Base-by-base conservation (phyloP, 1,140 invertebrate species). In the Hylaeus volcanicus region DNA sequence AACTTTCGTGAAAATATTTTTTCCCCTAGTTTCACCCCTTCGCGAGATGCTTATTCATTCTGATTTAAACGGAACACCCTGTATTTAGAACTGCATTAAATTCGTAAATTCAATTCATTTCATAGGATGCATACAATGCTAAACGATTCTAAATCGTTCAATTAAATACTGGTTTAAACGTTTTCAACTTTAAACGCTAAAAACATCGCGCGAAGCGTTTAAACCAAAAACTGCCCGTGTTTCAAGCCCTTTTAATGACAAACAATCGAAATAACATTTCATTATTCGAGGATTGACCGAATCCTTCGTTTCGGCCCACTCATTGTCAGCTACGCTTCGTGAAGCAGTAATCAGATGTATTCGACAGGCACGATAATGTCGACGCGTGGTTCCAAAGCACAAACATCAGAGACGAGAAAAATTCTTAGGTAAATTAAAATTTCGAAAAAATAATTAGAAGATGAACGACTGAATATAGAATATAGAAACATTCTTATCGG, bases 201-300 rank as follows among this genome's bases (percentile, higher is more conserved):
- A 12, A 68, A 15, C 12, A n/a, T 3, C 5, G 12, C 6, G 11
- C 6, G 14, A 51, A 48, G 5, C 14, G 39, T 55, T 45, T 53
- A 45, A 45, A 45, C 15, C 14, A 41, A 77, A 77, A 70, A 69
- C 48, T 63, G 58, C 26, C 75, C 75, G 15, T 41, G n/a, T 78
- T 71, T 63, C 58, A 1, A 61, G 5, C 9, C 14, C n/a, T 63
- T 39, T 51, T 14, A 51, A 1, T 2, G 2, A 3, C 74, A 11
- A 53, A 63, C 58, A 63, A 61, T 53, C 48, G 37, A 70, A 78
- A 78, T 61, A 53, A 63, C 66, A 43, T 53, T 72, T 71, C 66
- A 55, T 78, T 78, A 63, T 71, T 63, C 43, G 12, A 37, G 11
- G 43, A 53, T 48, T 8, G 58, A 41, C 14, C 14, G 56, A 26